Percentiles rank a stretch among this genome's conserved stretches.
These are phyloP conservation scores for Equus quagga DNA, from an alignment of 2,113 vertebrate genomes.

Conservation along the genomic window DNA sequence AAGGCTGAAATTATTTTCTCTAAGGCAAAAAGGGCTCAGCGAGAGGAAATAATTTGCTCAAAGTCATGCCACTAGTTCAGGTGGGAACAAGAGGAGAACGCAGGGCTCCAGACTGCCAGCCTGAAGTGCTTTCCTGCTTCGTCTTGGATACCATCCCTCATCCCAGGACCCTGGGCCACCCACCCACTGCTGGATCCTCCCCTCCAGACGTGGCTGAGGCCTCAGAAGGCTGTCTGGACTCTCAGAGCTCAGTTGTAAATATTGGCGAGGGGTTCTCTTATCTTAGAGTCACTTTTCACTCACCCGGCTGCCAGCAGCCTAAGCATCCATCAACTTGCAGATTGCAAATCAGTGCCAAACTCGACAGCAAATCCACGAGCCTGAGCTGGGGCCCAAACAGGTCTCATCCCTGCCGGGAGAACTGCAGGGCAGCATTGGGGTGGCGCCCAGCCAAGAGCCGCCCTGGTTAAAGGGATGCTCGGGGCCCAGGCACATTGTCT, in stretches of 20 bases:
- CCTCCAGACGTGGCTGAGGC: not conserved
- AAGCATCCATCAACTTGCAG: constrained; percentile 64
- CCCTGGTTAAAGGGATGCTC: not conserved
- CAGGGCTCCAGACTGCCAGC: not conserved
- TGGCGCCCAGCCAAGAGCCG: not conserved
- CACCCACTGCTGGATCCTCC: not conserved
- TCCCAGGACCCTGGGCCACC: constrained; percentile 4
- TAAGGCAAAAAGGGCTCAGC: not conserved
- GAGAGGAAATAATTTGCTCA: not conserved
- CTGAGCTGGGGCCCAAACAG: constrained; percentile 20
- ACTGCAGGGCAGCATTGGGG: not conserved
- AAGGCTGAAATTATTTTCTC: not conserved
- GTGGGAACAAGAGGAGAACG: not conserved
- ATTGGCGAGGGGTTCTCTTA: constrained; percentile 62
- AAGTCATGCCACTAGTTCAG: not conserved
- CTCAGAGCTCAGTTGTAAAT: constrained; percentile 59
- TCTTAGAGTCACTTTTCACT: constrained; percentile 73
- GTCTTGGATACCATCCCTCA: not conserved
- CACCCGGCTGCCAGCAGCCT: constrained; percentile 54
- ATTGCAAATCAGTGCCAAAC: constrained; percentile 74
- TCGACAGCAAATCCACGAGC: not conserved
- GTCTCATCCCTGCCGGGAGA: not conserved
- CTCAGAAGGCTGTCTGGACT: constrained; percentile 17
- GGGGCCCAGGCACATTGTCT: not conserved
- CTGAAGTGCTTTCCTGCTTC: not conserved